Base-by-base conservation (phyloP, 2,113 vertebrate genomes). In the Malurus cyaneus region DNA sequence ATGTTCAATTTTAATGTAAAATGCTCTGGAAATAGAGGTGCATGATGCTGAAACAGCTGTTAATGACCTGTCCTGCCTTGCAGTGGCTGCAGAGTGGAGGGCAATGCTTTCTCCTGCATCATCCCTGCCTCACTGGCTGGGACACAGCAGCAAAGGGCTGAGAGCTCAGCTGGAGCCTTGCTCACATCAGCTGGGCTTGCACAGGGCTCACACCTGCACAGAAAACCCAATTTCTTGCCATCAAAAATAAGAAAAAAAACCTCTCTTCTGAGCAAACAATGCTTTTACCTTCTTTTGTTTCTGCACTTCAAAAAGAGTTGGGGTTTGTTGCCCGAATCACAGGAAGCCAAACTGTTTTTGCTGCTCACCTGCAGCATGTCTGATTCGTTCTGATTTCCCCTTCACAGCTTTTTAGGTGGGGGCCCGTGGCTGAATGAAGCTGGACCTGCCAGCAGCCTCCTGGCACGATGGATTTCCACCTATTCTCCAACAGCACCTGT, bases 31-130 rank as follows among this genome's bases (percentile, higher is more conserved):
- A 97, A 92, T 62, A 74, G 67, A 93, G 74, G 61, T 32, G 42
- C 39, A 71, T 80, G 34, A 12, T 15, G 41, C 56, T 80, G 69
- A 93, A 93, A 83, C 92, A 96, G 91, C 91, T 96, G 91, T 57
- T 78, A 74, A 49, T 34, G 26, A 36, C 85, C 82, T n/a, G 66
- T 31, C 92, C 79, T 50, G 29, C 80, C 20, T 23, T 65, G 67
- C 65, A 11, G 17, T 72, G 79, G 65, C 66, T 91, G 77, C 29
- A 62, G 85, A 3, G 12, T 6, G 64, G 31, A 79, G 60, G 87
- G 80, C 76, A 49, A 11, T 14, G 62, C 49, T 85, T 18, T 42
- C 85, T 81, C 87, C 46, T 66, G 61, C 73, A 59, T 21, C 31
- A 2, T 32, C 76, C 29, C 41, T 79, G 61, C 80, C 42, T 59